A percentile compares a stretch with the other conserved stretches of the same genome.
phyloP scores from a whole-genome alignment of 2,113 vertebrate genomes.

The Zingel zingel region DNA sequence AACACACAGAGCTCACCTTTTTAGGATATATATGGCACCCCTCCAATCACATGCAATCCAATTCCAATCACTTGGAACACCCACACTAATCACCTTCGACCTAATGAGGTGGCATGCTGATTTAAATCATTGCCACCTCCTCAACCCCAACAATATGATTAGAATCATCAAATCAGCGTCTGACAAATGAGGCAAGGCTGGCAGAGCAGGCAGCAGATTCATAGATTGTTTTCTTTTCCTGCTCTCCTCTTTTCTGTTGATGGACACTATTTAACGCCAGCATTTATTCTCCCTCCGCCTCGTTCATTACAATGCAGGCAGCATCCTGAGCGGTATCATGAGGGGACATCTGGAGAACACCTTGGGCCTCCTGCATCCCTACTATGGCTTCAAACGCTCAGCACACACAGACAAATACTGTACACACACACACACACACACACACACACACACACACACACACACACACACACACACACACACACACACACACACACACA shows the following conservation, averaged over 20 bases:
- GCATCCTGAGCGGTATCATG: conserved; percentile 27
- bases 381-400: conserved; percentile 8
- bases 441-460: conserved; percentile 6
- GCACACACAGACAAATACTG: neutral
- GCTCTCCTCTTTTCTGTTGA: conserved; percentile 19
- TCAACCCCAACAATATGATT: conserved; percentile 59
- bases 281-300: conserved; percentile 15
- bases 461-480: neutral
- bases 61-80: conserved; percentile 70
- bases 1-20: conserved; percentile 7
- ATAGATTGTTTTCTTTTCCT: conserved; percentile 35
- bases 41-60: conserved; percentile 68
- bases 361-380: conserved; percentile 16
- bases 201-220: conserved; percentile 36
- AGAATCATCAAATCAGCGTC: conserved; percentile 33
- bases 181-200: conserved; percentile 44
- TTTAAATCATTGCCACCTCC: conserved; percentile 61
- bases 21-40: conserved; percentile 1
- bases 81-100: conserved; percentile 60
- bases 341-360: conserved; percentile 54
- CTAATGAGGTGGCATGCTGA: conserved; percentile 52
- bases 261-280: conserved; percentile 14
- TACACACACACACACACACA: conserved; percentile 41
- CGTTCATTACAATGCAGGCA: conserved; percentile 39
- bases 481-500: neutral